Conservation (phyloP, 2,797 vertebrate species). For the Trachops cirrhosus region DNA sequence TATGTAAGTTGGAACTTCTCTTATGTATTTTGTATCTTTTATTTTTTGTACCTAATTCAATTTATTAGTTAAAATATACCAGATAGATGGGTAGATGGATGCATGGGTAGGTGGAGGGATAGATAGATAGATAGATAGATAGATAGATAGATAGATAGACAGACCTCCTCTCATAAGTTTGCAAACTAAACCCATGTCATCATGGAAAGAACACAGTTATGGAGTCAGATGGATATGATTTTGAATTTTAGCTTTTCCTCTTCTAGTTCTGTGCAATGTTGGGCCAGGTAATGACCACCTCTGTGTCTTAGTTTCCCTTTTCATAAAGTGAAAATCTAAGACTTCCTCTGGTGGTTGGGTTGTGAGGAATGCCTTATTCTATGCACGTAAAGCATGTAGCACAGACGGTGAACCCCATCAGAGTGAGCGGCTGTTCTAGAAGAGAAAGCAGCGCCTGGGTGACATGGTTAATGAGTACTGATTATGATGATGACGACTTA, state of each 20-base stretch:
- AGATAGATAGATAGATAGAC: too few relatives aligned
- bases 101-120: not conserved
- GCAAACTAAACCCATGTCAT: not conserved
- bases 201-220: not conserved
- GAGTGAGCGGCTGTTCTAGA: not conserved
- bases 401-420: not conserved
- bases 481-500: not conserved
- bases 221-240: not conserved
- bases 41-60: not conserved
- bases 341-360: not conserved
- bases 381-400: not conserved
- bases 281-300: not conserved
- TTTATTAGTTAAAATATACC: not conserved
- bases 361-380: not conserved
- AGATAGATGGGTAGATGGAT: not conserved
- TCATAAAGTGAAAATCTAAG: not conserved
- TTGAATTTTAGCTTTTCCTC: not conserved
- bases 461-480: not conserved
- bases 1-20: slow-evolving; percentile 85
- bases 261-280: not conserved
- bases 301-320: not conserved
- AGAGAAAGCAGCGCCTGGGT: not conserved
- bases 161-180: not conserved
- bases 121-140: too few relatives aligned
- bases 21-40: not conserved